Evolutionary conservation across 2,797 vertebrate genomes (phyloP), one percentile per base, ranked within the genome.

Genomic region (Pampus argenteus): DNA sequence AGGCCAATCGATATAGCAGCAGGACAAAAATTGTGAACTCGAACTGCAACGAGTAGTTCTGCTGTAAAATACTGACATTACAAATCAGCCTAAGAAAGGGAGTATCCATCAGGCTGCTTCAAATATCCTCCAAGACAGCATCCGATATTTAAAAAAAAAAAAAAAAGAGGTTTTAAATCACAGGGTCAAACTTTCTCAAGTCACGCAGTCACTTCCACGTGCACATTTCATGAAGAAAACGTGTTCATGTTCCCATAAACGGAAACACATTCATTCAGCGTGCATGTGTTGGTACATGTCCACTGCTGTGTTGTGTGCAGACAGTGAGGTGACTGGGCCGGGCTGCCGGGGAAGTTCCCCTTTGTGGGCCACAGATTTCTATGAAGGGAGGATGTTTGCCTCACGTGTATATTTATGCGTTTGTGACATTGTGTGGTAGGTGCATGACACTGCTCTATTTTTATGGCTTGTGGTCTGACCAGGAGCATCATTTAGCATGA

Each of bases 271-370:
- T 23, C 15, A 34, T 5, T 55, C 14, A 36, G 52, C 10, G 58
- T 56, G 42, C 22, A 40, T 20, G 45, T 71, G 72, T 48, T 60
- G 15, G 50, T 65, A 71, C 73, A 65, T 66, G 73, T 73, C 68
- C 78, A 58, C 50, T 66, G 48, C 60, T 51, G 25, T 50, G 40
- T 49, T 60, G 47, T 31, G 38, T 44, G 31, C 60, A 71, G 73
- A 66, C 69, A 64, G 75, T 42, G 10, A 28, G 66, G 66, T 83
- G 86, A 86, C 76, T 63, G 81, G 83, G 80, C 76, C 40, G 69
- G 83, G 74, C 79, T 42, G 63, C 38, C 0, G 31, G 76, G 85
- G 80, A 88, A 89, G 81, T 92, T 90, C 91, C 90, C 81, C 81
- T 82, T 66, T 84, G 87, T 77, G 89, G 85, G 62, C 22, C 36